phyloP scores from a whole-genome alignment of 35 echinoderm and acorn worm species.

The Apostichopus californicus region DNA sequence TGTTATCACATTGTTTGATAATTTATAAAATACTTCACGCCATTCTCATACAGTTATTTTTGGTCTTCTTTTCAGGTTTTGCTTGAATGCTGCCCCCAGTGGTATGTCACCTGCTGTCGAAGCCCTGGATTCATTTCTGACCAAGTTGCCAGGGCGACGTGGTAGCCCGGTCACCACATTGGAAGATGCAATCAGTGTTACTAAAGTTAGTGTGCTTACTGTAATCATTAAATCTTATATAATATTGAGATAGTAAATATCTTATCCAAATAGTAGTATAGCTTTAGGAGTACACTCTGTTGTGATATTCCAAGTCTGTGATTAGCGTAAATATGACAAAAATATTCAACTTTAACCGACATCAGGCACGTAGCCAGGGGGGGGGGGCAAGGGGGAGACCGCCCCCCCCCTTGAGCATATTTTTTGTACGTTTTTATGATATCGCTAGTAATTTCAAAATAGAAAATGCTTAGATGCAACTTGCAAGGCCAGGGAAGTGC shows the following conservation, averaged over 20 bases:
- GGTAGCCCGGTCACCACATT: not conserved
- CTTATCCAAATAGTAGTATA: not conserved
- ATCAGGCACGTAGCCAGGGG: too few species aligned
- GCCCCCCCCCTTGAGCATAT: too few species aligned
- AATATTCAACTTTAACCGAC: too few species aligned
- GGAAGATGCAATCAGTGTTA: not conserved
- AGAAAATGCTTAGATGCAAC: too few species aligned
- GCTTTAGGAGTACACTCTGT: too few species aligned
- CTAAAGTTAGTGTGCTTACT: not conserved
- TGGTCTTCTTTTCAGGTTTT: not conserved
- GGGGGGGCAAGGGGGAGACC: too few species aligned
- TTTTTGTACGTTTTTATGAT: too few species aligned
- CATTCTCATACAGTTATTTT: not conserved
- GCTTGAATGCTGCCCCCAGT: slow-evolving; percentile 35
- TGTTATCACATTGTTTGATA: too few species aligned
- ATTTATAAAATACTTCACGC: not conserved
- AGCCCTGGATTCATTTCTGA: slow-evolving; percentile 3
- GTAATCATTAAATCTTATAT: not conserved
- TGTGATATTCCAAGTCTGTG: too few species aligned
- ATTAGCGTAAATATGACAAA: too few species aligned
- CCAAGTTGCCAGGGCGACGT: slow-evolving; percentile 22
- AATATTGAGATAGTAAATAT: not conserved
- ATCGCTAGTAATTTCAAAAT: too few species aligned
- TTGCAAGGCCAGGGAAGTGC: too few species aligned
- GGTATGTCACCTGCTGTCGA: not conserved